These are phyloP conservation scores for Drosophila barbarae DNA, from an alignment of 2,888 invertebrate genomes.

Conservation along the genomic window DNA sequence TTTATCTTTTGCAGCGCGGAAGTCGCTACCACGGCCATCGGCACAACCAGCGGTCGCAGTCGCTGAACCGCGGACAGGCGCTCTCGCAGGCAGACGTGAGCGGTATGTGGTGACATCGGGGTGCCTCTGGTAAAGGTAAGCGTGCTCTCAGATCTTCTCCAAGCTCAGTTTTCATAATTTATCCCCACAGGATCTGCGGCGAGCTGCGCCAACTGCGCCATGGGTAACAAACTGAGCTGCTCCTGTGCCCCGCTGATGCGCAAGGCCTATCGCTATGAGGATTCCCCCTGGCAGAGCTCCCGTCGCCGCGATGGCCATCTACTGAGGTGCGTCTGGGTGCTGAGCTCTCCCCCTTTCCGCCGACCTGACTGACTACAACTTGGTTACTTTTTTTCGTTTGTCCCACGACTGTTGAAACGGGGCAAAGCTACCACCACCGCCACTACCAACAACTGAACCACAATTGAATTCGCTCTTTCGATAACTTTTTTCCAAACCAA, in stretches of 20 bases:
- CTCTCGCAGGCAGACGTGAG: constrained; percentile 84
- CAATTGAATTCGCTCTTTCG: constrained; percentile 63
- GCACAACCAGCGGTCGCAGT: constrained; percentile 87
- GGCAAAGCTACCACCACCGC: constrained; percentile 25
- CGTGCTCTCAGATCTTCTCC: background rate
- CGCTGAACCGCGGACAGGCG: constrained; percentile 87
- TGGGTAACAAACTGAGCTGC: constrained; percentile 99
- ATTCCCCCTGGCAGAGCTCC: constrained; percentile 96
- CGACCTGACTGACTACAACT: constrained; percentile 21
- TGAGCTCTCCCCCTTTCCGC: constrained; percentile 15
- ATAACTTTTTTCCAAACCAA: constrained; percentile 63
- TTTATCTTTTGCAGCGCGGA: constrained; percentile 80
- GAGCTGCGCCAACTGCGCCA: constrained; percentile 83
- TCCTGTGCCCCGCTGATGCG: constrained; percentile 97
- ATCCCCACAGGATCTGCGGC: constrained; percentile 77
- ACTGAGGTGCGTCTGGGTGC: constrained; percentile 84
- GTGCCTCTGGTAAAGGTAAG: constrained; percentile 83
- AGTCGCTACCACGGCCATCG: constrained; percentile 82
- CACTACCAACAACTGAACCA: constrained; percentile 36
- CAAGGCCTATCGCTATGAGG: constrained; percentile 97
- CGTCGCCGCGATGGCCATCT: constrained; percentile 92
- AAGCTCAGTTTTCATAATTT: background rate
- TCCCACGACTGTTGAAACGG: constrained; percentile 40
- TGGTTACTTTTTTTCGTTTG: constrained; percentile 14
- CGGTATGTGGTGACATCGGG: constrained; percentile 90